phyloP scores from a whole-genome alignment of 2,888 invertebrate species.

The Andrena fulva region DNA sequence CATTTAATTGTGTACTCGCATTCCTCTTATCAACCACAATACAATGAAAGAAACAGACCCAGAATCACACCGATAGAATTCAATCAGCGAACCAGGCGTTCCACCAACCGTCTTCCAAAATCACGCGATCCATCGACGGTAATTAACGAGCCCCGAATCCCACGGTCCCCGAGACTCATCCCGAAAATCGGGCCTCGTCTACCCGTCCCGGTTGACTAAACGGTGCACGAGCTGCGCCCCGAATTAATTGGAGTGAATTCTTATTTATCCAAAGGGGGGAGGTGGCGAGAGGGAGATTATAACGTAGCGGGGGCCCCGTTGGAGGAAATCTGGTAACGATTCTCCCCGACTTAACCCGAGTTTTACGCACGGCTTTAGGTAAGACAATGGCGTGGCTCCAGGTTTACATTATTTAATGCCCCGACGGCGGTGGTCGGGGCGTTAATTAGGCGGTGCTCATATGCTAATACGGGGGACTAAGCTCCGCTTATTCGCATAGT shows the following conservation, averaged over 20 bases:
- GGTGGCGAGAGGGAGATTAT: constrained; percentile 41
- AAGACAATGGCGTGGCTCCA: constrained; percentile 80
- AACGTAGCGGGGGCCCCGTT: constrained; percentile 14
- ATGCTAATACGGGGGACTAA: constrained; percentile 83
- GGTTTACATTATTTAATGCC: constrained; percentile 79
- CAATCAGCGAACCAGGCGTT: neutral
- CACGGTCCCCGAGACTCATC: neutral
- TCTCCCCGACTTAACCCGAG: constrained; percentile 76
- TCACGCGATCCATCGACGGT: constrained; percentile 1
- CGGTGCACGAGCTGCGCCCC: neutral
- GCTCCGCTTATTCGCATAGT: constrained; percentile 83
- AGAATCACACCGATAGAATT: neutral
- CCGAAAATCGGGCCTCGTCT: neutral
- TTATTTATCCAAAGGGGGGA: constrained; percentile 35
- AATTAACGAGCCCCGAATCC: neutral
- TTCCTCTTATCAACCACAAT: too few relatives aligned
- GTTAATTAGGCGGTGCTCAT: constrained; percentile 84
- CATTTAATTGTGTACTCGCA: too few relatives aligned
- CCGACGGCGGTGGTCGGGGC: constrained; percentile 74
- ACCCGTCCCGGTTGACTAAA: too few relatives aligned
- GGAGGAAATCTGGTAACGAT: constrained; percentile 68
- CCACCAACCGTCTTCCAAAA: neutral
- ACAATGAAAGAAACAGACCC: too few relatives aligned
- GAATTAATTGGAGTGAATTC: constrained; percentile 31
- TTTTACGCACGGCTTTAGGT: constrained; percentile 83